These are phyloP conservation scores for Lophotriccus pileatus DNA, from an alignment of 2,797 vertebrate genomes.

Conservation along the genomic window DNA sequence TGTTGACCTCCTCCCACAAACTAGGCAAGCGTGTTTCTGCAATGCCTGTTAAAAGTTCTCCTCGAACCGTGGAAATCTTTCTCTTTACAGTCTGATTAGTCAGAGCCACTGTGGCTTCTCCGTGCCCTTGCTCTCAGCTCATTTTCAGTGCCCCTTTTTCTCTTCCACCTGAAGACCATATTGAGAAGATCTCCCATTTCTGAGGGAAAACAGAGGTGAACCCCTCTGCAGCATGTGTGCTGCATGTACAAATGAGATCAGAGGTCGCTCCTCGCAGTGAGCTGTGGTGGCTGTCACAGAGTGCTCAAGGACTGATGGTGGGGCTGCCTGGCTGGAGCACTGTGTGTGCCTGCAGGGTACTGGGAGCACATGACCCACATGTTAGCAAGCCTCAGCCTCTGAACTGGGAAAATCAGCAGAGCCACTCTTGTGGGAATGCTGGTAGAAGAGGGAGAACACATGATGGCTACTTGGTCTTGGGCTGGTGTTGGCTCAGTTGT, in stretches of 20 bases:
- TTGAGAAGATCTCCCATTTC: not conserved
- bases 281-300: not conserved
- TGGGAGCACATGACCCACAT: not conserved
- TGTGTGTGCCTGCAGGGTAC: accelerated
- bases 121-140: not conserved
- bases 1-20: not conserved
- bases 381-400: not conserved
- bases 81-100: not conserved
- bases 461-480: not conserved
- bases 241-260: not conserved
- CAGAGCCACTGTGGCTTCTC: not conserved
- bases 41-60: not conserved
- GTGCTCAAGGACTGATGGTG: accelerated
- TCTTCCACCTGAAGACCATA: not conserved
- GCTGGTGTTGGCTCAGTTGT: not conserved
- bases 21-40: not conserved
- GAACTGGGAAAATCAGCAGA: not conserved
- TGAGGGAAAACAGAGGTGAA: not conserved
- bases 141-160: not conserved
- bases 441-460: not conserved
- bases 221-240: not conserved
- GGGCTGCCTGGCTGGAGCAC: not conserved
- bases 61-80: not conserved
- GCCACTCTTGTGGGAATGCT: not conserved
- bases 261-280: accelerated